Conservation (phyloP, 2,797 vertebrate species). For the Rhodeus uyekii region DNA sequence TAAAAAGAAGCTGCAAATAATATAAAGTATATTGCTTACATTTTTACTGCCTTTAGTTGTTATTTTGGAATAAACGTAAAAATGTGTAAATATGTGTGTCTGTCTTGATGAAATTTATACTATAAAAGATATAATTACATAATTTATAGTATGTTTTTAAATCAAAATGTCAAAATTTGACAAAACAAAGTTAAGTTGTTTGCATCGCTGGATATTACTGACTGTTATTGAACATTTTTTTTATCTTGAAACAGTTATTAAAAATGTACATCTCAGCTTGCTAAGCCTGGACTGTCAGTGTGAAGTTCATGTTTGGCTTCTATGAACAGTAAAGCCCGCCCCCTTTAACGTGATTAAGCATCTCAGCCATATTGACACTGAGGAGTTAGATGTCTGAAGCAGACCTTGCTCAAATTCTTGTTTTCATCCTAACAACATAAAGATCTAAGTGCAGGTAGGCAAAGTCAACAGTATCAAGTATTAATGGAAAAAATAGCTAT, state of each 20-base stretch:
- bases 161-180: neutral
- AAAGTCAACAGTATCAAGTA: neutral
- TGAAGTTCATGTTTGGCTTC: neutral
- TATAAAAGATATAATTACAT: too few relatives aligned
- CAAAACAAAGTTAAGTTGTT: neutral
- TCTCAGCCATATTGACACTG: neutral
- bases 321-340: neutral
- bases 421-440: neutral
- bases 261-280: neutral
- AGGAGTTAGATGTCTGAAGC: neutral
- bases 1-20: too few relatives aligned
- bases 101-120: too few relatives aligned
- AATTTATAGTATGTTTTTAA: too few relatives aligned
- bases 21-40: too few relatives aligned
- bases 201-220: neutral
- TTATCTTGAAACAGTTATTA: neutral
- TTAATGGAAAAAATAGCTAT: neutral
- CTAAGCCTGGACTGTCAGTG: neutral
- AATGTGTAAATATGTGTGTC: too few relatives aligned
- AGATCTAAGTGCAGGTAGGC: neutral
- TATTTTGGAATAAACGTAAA: too few relatives aligned
- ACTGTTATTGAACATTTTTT: neutral
- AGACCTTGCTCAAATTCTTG: neutral
- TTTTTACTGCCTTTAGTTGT: too few relatives aligned
- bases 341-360: neutral